Percentiles rank a stretch among this genome's conserved stretches.
Conservation (phyloP, 2,113 vertebrate genomes). For the Pelvicachromis taeniatus region DNA sequence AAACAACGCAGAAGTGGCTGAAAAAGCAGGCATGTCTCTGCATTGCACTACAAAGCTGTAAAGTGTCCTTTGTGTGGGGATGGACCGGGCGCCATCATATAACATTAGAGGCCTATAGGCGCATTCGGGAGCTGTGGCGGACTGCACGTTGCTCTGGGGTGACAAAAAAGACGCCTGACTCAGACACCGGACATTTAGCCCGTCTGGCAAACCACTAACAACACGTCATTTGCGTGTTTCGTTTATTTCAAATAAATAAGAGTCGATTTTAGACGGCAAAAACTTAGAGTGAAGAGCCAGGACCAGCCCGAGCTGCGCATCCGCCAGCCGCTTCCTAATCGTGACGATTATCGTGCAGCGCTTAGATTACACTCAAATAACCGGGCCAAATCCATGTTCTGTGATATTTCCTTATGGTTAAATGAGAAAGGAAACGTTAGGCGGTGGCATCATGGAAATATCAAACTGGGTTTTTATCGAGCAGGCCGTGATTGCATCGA, state of each 20-base stretch:
- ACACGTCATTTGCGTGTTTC: accelerated
- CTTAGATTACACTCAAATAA: neutral
- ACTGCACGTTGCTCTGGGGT: neutral
- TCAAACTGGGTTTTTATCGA: neutral
- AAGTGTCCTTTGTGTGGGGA: constrained; percentile 54
- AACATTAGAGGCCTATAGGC: constrained; percentile 24
- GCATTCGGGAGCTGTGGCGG: neutral
- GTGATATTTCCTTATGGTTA: accelerated
- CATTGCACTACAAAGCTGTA: neutral
- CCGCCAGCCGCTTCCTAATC: neutral
- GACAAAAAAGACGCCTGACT: neutral
- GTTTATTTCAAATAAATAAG: neutral
- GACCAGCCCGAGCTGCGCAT: constrained; percentile 19
- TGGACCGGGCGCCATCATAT: constrained; percentile 46
- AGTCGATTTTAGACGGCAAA: neutral
- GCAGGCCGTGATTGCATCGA: constrained; percentile 34
- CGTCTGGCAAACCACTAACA: accelerated
- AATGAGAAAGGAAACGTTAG: accelerated
- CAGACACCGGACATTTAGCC: accelerated
- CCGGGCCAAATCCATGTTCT: accelerated
- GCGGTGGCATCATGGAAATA: accelerated
- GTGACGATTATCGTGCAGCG: neutral
- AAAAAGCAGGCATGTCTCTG: neutral
- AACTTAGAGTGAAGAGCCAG: neutral
- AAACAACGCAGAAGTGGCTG: neutral